A percentile compares a stretch with the other conserved stretches of the same genome.
These are phyloP conservation scores for Hemitrygon akajei DNA, from an alignment of 2,797 vertebrate species.

Conservation along the genomic window DNA sequence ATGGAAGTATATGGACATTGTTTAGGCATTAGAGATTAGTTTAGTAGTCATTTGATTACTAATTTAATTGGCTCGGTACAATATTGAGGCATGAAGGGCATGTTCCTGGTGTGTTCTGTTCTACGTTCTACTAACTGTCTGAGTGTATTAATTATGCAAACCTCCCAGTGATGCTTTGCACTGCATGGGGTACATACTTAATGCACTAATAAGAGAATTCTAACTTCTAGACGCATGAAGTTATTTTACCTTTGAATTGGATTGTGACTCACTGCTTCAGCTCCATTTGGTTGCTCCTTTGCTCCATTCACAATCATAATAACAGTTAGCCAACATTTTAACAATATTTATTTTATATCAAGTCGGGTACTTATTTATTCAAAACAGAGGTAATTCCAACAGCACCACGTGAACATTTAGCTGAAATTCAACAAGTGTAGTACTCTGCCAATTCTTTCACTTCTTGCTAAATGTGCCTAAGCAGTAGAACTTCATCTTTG, in stretches of 20 bases:
- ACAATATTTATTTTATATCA: conserved; percentile 9
- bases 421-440: not conserved
- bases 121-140: no score
- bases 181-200: no score
- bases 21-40: no score
- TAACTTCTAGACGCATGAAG: not conserved
- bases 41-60: no score
- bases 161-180: no score
- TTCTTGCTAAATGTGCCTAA: not conserved
- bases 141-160: no score
- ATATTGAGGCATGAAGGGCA: no score
- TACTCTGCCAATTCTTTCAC: not conserved
- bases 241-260: not conserved
- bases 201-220: no score
- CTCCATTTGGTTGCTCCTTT: not conserved
- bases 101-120: no score
- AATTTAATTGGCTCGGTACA: no score
- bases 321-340: conserved; percentile 3
- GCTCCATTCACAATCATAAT: not conserved
- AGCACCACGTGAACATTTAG: not conserved
- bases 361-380: not conserved
- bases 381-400: conserved; percentile 23
- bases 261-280: not conserved
- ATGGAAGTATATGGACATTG: no score
- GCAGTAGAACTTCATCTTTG: no score